Percentiles rank a stretch among this genome's conserved stretches.
phyloP scores from a whole-genome alignment of 1,140 invertebrate genomes.

The Aleiodes sp. region DNA sequence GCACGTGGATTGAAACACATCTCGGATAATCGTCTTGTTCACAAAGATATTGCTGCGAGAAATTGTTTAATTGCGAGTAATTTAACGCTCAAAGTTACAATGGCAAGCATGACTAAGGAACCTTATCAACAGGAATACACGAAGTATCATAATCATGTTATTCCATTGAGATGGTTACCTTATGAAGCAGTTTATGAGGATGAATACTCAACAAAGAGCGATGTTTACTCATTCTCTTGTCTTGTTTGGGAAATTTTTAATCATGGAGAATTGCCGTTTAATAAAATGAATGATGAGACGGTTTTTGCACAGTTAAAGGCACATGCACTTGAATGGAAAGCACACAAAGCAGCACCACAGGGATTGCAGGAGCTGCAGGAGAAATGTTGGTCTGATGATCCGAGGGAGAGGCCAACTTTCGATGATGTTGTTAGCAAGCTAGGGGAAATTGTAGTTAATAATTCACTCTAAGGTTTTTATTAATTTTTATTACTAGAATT shows the following conservation, averaged over 20 bases:
- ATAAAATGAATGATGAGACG: slow-evolving; percentile 80
- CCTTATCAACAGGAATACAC: slow-evolving; percentile 88
- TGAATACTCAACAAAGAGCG: slow-evolving; percentile 92
- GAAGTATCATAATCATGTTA: slow-evolving; percentile 79
- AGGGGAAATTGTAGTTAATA: slow-evolving; percentile 58
- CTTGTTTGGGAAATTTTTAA: slow-evolving; percentile 92
- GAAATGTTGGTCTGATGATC: slow-evolving; percentile 72
- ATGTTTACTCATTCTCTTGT: slow-evolving; percentile 91
- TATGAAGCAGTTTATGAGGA: slow-evolving; percentile 89
- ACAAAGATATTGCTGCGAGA: slow-evolving; percentile 90
- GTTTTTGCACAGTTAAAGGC: slow-evolving; percentile 77
- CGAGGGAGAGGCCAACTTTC: slow-evolving; percentile 75
- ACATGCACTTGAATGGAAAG: slow-evolving; percentile 73
- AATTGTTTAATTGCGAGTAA: slow-evolving; percentile 90
- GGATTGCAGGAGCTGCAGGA: slow-evolving; percentile 69
- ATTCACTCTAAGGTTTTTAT: slow-evolving; percentile 47
- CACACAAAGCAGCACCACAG: slow-evolving; percentile 72
- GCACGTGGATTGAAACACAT: slow-evolving; percentile 87
- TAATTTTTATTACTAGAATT: not conserved
- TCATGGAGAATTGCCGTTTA: slow-evolving; percentile 86
- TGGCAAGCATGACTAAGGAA: slow-evolving; percentile 83
- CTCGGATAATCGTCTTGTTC: slow-evolving; percentile 78
- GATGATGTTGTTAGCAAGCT: slow-evolving; percentile 62
- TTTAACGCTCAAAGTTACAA: slow-evolving; percentile 84
- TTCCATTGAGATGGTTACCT: slow-evolving; percentile 79